Conservation (phyloP, 1,140 invertebrate species). For the Cecropterus lyciades region DNA sequence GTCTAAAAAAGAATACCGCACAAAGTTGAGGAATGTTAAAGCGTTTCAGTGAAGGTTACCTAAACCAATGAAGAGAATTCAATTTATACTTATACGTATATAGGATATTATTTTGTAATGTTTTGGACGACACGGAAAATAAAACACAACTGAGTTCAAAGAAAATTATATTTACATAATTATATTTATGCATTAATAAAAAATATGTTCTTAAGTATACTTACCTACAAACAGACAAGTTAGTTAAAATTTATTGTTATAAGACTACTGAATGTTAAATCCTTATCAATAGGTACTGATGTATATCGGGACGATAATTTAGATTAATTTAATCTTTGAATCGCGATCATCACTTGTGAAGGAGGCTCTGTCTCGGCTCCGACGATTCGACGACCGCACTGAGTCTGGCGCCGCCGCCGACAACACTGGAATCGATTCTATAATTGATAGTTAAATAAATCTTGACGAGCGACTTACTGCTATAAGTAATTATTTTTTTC, state of each 20-base stretch:
- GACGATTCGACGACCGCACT: neutral
- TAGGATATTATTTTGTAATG: no score
- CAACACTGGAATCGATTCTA: no score
- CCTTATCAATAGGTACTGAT: constrained; percentile 4
- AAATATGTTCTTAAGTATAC: neutral
- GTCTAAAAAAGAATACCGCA: no score
- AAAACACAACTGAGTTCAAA: no score
- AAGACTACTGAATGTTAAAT: constrained; percentile 15
- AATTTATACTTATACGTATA: no score
- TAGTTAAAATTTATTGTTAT: neutral
- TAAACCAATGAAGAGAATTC: no score
- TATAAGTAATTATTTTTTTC: constrained; percentile 2
- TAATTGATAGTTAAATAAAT: no score
- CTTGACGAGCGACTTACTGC: no score
- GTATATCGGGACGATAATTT: neutral
- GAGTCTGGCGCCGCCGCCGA: neutral
- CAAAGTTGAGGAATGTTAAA: no score
- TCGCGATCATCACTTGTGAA: neutral
- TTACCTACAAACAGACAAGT: neutral
- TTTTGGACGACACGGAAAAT: no score
- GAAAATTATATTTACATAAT: no score
- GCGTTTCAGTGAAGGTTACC: no score
- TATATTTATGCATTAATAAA: neutral
- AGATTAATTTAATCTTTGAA: constrained; percentile 1
- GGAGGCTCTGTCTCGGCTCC: neutral